phyloP scores from a whole-genome alignment of 1,140 invertebrate genomes.

The Drosophila setifemur region DNA sequence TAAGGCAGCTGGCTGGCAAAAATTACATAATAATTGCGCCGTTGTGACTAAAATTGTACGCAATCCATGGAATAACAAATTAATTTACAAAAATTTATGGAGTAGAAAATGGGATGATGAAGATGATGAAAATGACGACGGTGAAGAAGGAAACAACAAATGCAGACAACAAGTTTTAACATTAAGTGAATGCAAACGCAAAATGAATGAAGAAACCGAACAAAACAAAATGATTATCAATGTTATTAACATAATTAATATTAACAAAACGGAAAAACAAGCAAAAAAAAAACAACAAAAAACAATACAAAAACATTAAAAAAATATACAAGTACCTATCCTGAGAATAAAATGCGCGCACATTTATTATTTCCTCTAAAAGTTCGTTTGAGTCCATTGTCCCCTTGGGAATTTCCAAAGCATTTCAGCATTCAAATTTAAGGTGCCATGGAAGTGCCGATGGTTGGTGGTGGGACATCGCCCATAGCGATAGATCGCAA shows the following conservation, averaged over 20 bases:
- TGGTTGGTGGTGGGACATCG: neutral
- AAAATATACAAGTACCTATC: conserved; percentile 81
- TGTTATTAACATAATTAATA: conserved; percentile 81
- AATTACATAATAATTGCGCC: conserved; percentile 51
- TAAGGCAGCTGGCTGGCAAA: conserved; percentile 57
- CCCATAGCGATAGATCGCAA: too few relatives aligned
- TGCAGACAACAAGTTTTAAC: conserved; percentile 73
- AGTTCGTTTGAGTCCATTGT: conserved; percentile 52
- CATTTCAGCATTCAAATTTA: neutral
- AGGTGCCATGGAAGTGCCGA: neutral
- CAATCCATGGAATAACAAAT: conserved; percentile 65
- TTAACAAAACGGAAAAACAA: conserved; percentile 63
- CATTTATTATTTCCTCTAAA: conserved; percentile 80
- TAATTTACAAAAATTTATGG: conserved; percentile 67
- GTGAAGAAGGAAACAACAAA: conserved; percentile 34
- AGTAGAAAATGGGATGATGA: neutral
- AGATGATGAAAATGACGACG: conserved; percentile 21
- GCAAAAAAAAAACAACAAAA: conserved; percentile 50
- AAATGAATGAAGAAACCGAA: conserved; percentile 42
- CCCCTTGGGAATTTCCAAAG: neutral
- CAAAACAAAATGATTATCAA: conserved; percentile 71
- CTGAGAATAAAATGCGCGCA: conserved; percentile 79
- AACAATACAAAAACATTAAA: conserved; percentile 74
- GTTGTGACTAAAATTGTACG: conserved; percentile 61
- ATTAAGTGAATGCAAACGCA: conserved; percentile 68